phyloP scores from a whole-genome alignment of 2,888 invertebrate species.

The Troides oblongomaculatus region DNA sequence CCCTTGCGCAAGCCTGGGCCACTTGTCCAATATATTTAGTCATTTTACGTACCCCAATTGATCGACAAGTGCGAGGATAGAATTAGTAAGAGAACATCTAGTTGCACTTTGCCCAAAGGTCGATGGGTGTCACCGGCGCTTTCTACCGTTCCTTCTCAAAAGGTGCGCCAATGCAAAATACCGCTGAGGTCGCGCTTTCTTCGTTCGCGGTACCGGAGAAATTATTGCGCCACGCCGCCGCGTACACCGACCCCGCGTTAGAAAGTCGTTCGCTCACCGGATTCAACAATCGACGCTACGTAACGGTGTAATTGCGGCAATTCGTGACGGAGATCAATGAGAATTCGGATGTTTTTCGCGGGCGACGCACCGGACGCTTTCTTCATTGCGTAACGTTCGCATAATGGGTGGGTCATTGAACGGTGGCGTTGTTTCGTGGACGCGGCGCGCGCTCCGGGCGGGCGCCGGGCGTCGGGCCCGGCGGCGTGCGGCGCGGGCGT shows the following conservation, averaged over 20 bases:
- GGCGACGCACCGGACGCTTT: constrained; percentile 73
- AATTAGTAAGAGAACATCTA: background rate
- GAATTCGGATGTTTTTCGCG: constrained; percentile 74
- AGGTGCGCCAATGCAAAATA: constrained; percentile 74
- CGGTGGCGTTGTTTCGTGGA: constrained; percentile 61
- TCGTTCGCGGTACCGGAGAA: constrained; percentile 77
- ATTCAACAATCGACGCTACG: constrained; percentile 70
- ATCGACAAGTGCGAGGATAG: background rate
- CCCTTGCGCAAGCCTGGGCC: constrained; percentile 65
- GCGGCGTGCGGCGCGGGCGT: constrained; percentile 35
- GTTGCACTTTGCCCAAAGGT: background rate
- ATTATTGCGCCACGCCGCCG: constrained; percentile 77
- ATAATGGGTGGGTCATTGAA: constrained; percentile 71
- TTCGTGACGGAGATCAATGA: constrained; percentile 69
- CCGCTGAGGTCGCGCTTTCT: constrained; percentile 78
- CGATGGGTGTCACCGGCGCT: background rate
- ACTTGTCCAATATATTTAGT: constrained; percentile 62
- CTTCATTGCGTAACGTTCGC: constrained; percentile 75
- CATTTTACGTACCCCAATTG: background rate
- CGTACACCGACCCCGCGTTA: constrained; percentile 78
- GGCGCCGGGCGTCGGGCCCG: constrained; percentile 34
- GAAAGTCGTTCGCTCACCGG: constrained; percentile 79
- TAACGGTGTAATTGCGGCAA: constrained; percentile 77
- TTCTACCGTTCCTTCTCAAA: constrained; percentile 30
- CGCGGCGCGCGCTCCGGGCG: constrained; percentile 36